These are phyloP conservation scores for Drosophila ironensis DNA, from an alignment of 1,140 invertebrate species.

Conservation along the genomic window DNA sequence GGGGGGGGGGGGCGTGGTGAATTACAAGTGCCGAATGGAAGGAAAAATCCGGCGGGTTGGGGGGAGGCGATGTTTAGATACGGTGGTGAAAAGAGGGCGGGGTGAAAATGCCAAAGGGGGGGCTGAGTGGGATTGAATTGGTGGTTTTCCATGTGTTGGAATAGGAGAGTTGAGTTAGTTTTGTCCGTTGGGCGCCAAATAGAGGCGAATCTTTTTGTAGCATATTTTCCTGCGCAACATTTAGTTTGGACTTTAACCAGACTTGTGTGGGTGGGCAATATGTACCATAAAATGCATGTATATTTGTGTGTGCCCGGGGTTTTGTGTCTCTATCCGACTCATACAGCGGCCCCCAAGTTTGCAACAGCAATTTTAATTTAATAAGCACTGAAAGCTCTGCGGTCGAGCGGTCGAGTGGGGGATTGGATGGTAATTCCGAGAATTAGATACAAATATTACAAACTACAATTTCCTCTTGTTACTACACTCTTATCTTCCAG, in stretches of 20 bases:
- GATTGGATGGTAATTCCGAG: too few relatives aligned
- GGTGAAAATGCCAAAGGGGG: too few relatives aligned
- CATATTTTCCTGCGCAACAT: conserved; percentile 63
- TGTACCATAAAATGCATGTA: background rate
- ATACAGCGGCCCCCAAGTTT: background rate
- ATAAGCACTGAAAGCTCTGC: background rate
- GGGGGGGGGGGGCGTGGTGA: conserved; percentile 27
- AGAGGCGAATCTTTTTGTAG: conserved; percentile 55
- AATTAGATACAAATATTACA: too few relatives aligned
- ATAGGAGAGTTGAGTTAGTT: conserved; percentile 51
- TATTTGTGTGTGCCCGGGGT: too few relatives aligned
- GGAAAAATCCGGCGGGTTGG: conserved; percentile 12
- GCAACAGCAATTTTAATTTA: conserved; percentile 11
- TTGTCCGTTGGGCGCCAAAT: conserved; percentile 15
- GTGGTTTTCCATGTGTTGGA: conserved; percentile 53
- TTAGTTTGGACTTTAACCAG: conserved; percentile 15
- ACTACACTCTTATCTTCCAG: conserved; percentile 11
- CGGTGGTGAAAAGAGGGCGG: background rate
- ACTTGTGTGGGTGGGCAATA: conserved; percentile 1
- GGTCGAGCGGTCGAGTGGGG: too few relatives aligned
- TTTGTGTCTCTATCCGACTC: too few relatives aligned
- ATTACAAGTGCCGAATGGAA: conserved; percentile 41
- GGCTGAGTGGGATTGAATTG: background rate
- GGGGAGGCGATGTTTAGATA: too few relatives aligned
- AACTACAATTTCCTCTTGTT: too few relatives aligned